phyloP scores from a whole-genome alignment of 2,888 invertebrate genomes.

The Epinotia bilunana region DNA sequence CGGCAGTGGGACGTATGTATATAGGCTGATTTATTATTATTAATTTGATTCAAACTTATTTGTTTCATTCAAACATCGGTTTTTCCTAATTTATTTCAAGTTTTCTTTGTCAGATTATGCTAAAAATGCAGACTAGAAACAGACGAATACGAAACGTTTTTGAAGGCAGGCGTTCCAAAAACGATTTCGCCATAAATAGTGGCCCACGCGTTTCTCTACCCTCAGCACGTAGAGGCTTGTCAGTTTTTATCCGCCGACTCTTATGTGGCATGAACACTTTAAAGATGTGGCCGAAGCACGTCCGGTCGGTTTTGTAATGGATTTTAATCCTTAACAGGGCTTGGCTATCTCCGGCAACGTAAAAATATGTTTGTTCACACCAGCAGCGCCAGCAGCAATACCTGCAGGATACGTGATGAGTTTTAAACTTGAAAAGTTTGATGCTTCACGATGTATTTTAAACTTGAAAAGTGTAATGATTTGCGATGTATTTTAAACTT shows the following conservation, averaged over 20 bases:
- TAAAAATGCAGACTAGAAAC: too few relatives aligned
- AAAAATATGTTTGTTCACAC: not conserved
- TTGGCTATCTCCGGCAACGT: not conserved
- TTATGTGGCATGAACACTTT: slow-evolving; percentile 24
- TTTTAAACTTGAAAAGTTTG: too few relatives aligned
- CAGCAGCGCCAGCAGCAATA: too few relatives aligned
- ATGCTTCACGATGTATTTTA: too few relatives aligned
- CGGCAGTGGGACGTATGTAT: too few relatives aligned
- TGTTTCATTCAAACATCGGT: too few relatives aligned
- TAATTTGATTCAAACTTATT: too few relatives aligned
- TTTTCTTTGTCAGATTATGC: not conserved
- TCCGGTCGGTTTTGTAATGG: not conserved
- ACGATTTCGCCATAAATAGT: slow-evolving; percentile 30
- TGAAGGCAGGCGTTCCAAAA: slow-evolving; percentile 6
- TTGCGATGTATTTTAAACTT: too few relatives aligned
- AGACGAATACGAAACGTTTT: not conserved
- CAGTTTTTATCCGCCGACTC: slow-evolving; percentile 21
- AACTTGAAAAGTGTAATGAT: too few relatives aligned
- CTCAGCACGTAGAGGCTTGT: slow-evolving; percentile 28
- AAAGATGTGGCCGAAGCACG: slow-evolving; percentile 13
- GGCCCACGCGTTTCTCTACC: slow-evolving; percentile 15
- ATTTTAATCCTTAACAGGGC: slow-evolving; percentile 8
- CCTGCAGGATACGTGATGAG: too few relatives aligned
- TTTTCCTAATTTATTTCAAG: too few relatives aligned
- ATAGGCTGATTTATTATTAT: too few relatives aligned